Conservation (phyloP, 2,888 invertebrate species). For the Pycnomerus fuliginosus region DNA sequence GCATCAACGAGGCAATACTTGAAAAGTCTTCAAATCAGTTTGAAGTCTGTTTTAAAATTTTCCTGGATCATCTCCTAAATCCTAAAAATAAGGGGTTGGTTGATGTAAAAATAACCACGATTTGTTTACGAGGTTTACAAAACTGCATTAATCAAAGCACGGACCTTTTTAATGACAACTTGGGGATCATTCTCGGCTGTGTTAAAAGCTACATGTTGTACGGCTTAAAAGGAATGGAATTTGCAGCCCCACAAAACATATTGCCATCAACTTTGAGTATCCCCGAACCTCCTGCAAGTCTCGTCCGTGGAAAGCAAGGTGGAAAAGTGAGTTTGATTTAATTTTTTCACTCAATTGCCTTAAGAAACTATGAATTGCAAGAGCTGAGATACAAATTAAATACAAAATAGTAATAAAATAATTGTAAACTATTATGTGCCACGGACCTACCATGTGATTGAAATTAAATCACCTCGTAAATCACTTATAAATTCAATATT, state of each 20-base stretch:
- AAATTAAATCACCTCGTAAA: no score
- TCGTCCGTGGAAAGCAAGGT: constrained; percentile 54
- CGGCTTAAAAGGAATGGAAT: constrained; percentile 52
- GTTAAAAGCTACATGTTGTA: constrained; percentile 60
- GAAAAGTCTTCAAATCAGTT: constrained; percentile 13
- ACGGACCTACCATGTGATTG: no score
- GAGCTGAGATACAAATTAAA: no score
- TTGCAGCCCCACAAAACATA: constrained; percentile 56
- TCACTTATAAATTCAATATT: no score
- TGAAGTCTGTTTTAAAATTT: constrained; percentile 36
- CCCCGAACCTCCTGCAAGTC: constrained; percentile 50
- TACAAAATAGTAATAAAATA: no score
- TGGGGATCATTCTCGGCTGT: constrained; percentile 61
- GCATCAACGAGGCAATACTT: constrained; percentile 15
- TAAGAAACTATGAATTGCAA: no score
- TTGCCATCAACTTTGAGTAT: constrained; percentile 63
- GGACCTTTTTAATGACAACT: constrained; percentile 43
- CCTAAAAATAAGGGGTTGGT: constrained; percentile 43
- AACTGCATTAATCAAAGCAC: constrained; percentile 44
- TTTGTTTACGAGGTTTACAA: constrained; percentile 47
- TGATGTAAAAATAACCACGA: constrained; percentile 49
- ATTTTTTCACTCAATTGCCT: no score
- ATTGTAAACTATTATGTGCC: no score
- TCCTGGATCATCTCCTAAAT: constrained; percentile 6
- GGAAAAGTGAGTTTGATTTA: no score